Evolutionary conservation across 2,113 vertebrate genomes (phyloP).

Genomic region (Pelusios castaneus): DNA sequence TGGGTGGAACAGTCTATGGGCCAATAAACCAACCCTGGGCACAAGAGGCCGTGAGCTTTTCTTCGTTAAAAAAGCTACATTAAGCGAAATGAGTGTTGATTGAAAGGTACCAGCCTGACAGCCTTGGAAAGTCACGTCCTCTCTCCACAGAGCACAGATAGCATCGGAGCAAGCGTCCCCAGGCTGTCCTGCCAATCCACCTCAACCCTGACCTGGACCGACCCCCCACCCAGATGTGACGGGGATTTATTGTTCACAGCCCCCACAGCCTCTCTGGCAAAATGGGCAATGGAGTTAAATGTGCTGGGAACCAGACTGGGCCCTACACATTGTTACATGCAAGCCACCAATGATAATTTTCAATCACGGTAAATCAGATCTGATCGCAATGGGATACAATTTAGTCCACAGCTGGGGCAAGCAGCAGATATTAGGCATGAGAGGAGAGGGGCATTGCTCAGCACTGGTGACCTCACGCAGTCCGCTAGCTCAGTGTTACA

Average conservation of each 20-base stretch:
- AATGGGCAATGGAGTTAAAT: not conserved
- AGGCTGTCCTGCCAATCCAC: not conserved
- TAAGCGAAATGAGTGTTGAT: not conserved
- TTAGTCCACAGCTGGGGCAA: not conserved
- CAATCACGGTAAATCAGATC: not conserved
- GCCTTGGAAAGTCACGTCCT: not conserved
- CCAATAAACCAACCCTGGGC: not conserved
- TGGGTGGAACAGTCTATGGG: not conserved
- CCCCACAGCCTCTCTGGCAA: not conserved
- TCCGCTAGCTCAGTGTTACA: not conserved
- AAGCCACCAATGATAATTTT: not conserved
- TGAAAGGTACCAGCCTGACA: not conserved
- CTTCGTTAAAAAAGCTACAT: not conserved
- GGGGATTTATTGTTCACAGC: not conserved
- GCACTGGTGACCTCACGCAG: not conserved
- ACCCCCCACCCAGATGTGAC: not conserved
- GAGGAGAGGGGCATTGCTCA: not conserved
- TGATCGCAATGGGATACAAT: not conserved
- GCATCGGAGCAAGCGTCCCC: not conserved
- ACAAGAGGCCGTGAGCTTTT: not conserved
- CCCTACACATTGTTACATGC: not conserved
- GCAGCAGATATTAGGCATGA: not conserved
- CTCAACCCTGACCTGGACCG: not conserved
- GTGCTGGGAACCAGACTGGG: not conserved
- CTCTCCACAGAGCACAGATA: not conserved